Base-by-base conservation (phyloP, 2,113 vertebrate genomes). In the Glaucomys volans region DNA sequence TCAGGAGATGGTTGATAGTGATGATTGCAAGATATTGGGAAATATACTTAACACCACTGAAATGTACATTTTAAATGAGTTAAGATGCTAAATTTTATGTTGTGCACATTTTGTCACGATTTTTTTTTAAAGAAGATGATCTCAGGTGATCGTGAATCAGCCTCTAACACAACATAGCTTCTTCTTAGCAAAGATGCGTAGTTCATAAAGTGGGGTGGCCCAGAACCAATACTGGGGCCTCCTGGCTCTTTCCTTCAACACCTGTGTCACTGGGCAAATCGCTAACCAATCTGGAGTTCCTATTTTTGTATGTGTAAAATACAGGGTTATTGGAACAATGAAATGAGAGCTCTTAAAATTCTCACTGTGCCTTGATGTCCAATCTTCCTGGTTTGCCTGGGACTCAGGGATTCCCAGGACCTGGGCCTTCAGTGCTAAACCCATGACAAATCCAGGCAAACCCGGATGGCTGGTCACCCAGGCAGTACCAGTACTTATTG, bases 161-260 rank as follows among this genome's bases (percentile, higher is more conserved):
- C 22, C 30, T 71, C 62, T 24, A 6, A 6, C 35, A 8, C 32
- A 16, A 50, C 30, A n/a, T 14, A 57, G 52, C 11, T 62, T 7
- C 74, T 50, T 50, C 83, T 32, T 42, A 14, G 12, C 0, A 5
- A 74, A 52, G 66, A 66, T 0, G 0, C 22, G 2, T 3, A 22
- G 5, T 8, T 17, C 1, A 5, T 7, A 6, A 17, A 47, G n/a
- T 2, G 28, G 40, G 32, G 12, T 20, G 17, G 4, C 30, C 28
- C 22, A 47, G 44, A 47, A 47, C 44, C 5, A 47, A 47, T 47
- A 8, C 44, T 64, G 32, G 3, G 44, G 35, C 57, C 71, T 13
- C 17, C 50, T 54, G 40, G 14, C 69, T 77, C 80, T 28, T 35
- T 14, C 28, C 37, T 28, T 54, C 42, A 35, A 35, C 35, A 8